Percentiles rank a stretch among this genome's conserved stretches.
These are phyloP conservation scores for Umimayanthus chanpuru DNA, from an alignment of 92 coral and sea anemone species.

Conservation along the genomic window DNA sequence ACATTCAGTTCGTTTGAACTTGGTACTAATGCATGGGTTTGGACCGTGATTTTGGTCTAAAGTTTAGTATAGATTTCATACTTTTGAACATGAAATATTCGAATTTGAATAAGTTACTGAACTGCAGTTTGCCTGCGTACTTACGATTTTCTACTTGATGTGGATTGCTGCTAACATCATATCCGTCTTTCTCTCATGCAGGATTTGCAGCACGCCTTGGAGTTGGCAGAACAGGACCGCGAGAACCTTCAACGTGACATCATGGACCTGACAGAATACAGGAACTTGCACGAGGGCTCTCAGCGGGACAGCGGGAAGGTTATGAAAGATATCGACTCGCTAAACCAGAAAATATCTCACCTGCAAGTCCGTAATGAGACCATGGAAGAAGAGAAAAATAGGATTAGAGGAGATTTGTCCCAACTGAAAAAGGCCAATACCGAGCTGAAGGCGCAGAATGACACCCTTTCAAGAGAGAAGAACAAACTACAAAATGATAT, in stretches of 20 bases:
- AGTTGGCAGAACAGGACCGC: constrained; percentile 69
- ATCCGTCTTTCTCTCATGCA: neutral
- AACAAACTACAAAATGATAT: constrained; percentile 74
- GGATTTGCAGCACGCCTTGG: constrained; percentile 74
- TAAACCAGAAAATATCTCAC: constrained; percentile 77
- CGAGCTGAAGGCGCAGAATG: constrained; percentile 84
- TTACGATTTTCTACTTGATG: too few species aligned
- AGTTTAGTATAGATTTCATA: too few species aligned
- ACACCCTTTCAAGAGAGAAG: constrained; percentile 82
- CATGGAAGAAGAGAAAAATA: constrained; percentile 79
- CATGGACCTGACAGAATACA: constrained; percentile 68
- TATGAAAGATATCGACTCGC: constrained; percentile 76
- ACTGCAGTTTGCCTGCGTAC: neutral
- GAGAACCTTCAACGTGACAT: constrained; percentile 86
- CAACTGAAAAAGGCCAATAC: constrained; percentile 81
- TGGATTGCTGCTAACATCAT: neutral
- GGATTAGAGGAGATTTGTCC: constrained; percentile 75
- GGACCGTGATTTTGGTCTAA: too few species aligned
- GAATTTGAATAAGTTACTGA: too few species aligned
- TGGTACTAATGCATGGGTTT: too few species aligned
- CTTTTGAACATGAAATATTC: too few species aligned
- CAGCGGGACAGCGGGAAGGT: constrained; percentile 82
- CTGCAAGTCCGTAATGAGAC: constrained; percentile 79
- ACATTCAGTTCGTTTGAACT: too few species aligned
- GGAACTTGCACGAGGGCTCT: constrained; percentile 68